Conservation (phyloP, 2,888 invertebrate genomes). For the Pachymerium ferrugineum region DNA sequence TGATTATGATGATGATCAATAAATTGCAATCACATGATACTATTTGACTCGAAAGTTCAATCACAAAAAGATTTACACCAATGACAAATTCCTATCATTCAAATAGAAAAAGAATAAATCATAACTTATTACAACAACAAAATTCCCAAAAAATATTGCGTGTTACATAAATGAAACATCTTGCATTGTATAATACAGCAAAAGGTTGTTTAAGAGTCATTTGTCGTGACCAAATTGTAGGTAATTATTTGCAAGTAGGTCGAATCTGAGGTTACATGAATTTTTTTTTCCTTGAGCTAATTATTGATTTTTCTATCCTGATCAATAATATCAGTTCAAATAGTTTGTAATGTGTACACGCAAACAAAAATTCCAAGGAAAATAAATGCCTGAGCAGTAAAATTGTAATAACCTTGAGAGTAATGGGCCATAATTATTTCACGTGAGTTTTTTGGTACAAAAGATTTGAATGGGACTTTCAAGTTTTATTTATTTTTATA, state of each 20-base stretch:
- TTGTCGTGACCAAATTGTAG: constrained; percentile 23
- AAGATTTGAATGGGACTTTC: neutral
- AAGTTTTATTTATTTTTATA: neutral
- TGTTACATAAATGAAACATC: neutral
- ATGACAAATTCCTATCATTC: neutral
- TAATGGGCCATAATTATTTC: neutral
- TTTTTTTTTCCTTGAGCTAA: constrained; percentile 23
- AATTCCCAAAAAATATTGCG: neutral
- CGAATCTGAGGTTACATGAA: constrained; percentile 19
- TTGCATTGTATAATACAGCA: neutral
- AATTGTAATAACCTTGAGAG: constrained; percentile 11
- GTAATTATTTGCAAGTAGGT: constrained; percentile 25
- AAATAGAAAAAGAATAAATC: too few species aligned
- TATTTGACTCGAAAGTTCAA: neutral
- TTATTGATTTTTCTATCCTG: constrained; percentile 14
- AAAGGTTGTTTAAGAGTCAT: constrained; percentile 19
- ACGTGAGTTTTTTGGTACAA: neutral
- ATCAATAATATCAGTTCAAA: constrained; percentile 25
- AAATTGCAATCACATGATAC: neutral
- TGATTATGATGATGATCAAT: neutral
- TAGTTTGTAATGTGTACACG: constrained; percentile 19
- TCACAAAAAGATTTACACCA: neutral
- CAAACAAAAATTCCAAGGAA: neutral
- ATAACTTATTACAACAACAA: too few species aligned
- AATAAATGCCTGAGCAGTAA: constrained; percentile 10